Evolutionary conservation across 1,140 invertebrate genomes (phyloP).

Genomic region (Trypoxylus dichotomus): DNA sequence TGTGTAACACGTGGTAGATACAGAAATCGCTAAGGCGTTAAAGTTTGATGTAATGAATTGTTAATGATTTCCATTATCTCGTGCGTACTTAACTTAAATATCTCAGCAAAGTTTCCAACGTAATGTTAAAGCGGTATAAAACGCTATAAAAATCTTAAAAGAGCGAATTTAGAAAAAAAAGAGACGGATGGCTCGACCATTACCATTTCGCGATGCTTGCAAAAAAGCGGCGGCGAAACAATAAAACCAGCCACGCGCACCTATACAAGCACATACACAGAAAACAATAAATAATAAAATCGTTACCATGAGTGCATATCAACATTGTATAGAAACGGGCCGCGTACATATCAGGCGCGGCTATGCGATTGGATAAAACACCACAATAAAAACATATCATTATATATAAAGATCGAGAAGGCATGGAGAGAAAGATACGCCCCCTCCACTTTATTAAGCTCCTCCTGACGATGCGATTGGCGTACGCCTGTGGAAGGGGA

Average conservation of each 20-base stretch:
- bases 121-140: slow-evolving; percentile 5
- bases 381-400: slow-evolving; percentile 52
- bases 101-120: too few relatives aligned
- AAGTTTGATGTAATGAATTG: too few relatives aligned
- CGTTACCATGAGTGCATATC: slow-evolving; percentile 28
- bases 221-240: slow-evolving; percentile 9
- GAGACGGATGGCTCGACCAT: not conserved
- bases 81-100: too few relatives aligned
- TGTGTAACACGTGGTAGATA: too few relatives aligned
- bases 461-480: slow-evolving; percentile 48
- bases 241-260: slow-evolving; percentile 10
- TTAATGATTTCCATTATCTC: too few relatives aligned
- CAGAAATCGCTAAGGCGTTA: too few relatives aligned
- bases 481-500: slow-evolving; percentile 30
- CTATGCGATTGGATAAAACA: slow-evolving; percentile 50
- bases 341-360: not conserved
- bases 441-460: slow-evolving; percentile 46
- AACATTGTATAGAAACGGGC: slow-evolving; percentile 31
- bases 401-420: slow-evolving; percentile 41
- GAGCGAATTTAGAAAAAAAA: not conserved
- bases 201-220: slow-evolving; percentile 17
- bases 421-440: slow-evolving; percentile 39
- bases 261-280: not conserved
- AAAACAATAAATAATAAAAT: slow-evolving; percentile 31
- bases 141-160: not conserved